Evolutionary conservation across 2,797 vertebrate genomes (phyloP).

Genomic region (Alcedo quadribrachys): DNA sequence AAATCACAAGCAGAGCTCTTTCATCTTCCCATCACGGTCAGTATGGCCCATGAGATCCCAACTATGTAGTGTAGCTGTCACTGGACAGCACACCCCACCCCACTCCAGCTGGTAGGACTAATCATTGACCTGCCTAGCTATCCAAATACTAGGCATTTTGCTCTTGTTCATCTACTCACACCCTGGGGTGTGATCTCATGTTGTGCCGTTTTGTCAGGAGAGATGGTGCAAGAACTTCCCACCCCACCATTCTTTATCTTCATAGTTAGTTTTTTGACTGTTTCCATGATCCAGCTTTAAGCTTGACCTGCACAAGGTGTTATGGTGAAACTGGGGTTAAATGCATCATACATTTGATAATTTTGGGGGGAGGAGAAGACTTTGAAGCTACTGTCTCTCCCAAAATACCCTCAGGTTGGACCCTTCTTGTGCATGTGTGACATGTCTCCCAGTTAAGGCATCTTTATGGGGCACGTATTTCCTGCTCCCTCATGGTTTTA

Average conservation of each 20-base stretch:
- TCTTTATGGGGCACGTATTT: conserved; percentile 39
- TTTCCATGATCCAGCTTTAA: neutral
- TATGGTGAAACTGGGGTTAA: neutral
- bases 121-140: neutral
- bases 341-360: neutral
- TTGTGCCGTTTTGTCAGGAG: neutral
- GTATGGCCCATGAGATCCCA: neutral
- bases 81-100: neutral
- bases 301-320: neutral
- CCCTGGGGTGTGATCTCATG: no score
- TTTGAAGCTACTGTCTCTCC: neutral
- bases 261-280: neutral
- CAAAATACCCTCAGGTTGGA: neutral
- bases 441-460: neutral
- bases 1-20: neutral
- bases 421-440: neutral
- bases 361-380: neutral
- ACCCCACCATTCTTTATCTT: neutral
- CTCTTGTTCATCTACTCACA: neutral
- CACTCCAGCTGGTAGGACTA: neutral
- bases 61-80: rapidly evolving
- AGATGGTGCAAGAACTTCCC: neutral
- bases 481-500: neutral
- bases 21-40: neutral
- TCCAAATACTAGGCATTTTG: neutral